Percentiles rank a stretch among this genome's conserved stretches.
These are phyloP conservation scores for Echeneis naucrates DNA, from an alignment of 2,797 vertebrate species.

Conservation along the genomic window DNA sequence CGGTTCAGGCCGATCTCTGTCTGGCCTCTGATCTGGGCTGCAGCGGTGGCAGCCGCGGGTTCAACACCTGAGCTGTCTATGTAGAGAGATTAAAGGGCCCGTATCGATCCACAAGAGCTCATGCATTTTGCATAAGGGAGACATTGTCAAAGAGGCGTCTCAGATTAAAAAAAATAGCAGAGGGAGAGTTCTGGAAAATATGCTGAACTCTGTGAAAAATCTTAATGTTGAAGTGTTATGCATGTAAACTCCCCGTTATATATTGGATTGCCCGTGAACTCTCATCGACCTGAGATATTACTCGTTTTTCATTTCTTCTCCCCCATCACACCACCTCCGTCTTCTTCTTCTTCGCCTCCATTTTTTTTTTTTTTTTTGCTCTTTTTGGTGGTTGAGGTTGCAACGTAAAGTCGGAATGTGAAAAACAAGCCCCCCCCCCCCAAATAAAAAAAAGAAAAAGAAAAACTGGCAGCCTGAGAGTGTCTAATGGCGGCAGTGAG, in stretches of 20 bases:
- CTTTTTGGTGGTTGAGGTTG: conserved; percentile 23
- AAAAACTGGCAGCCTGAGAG: conserved; percentile 73
- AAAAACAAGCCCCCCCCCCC: conserved; percentile 60
- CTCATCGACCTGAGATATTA: conserved; percentile 69
- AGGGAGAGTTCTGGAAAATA: conserved; percentile 66
- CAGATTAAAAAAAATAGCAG: conserved; percentile 57
- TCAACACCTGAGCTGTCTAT: conserved; percentile 74
- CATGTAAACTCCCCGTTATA: conserved; percentile 75
- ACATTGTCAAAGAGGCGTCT: conserved; percentile 81
- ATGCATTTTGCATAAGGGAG: conserved; percentile 83
- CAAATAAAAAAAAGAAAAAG: conserved; percentile 47
- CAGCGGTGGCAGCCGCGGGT: conserved; percentile 67
- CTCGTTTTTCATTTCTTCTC: conserved; percentile 58
- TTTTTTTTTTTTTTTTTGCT: conserved; percentile 11
- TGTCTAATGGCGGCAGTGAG: conserved; percentile 79
- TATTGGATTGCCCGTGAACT: conserved; percentile 75
- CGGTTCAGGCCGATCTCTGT: conserved; percentile 30
- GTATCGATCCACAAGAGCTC: conserved; percentile 78
- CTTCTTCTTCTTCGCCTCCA: not conserved
- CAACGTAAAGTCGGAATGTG: conserved; percentile 51
- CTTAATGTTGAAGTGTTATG: conserved; percentile 72
- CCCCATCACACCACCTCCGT: not conserved
- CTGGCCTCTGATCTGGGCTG: conserved; percentile 71
- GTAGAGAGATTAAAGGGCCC: conserved; percentile 79
- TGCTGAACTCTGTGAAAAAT: conserved; percentile 78